These are phyloP conservation scores for Sitobion miscanthi DNA, from an alignment of 1,140 invertebrate genomes.

Conservation along the genomic window DNA sequence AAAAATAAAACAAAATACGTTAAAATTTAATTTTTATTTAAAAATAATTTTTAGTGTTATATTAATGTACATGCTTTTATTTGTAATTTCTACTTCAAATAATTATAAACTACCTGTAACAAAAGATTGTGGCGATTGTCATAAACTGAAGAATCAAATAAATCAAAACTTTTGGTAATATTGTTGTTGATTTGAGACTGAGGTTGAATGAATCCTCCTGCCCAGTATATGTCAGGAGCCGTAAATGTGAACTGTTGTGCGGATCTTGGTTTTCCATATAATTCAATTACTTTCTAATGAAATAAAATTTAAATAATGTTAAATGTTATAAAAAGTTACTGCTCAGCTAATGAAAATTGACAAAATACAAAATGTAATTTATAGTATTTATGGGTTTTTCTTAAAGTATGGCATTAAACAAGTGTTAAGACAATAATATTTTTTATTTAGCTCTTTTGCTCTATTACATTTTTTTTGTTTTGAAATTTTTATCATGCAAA, in stretches of 20 bases:
- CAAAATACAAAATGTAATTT: not conserved
- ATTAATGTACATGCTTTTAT: no score
- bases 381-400: not conserved
- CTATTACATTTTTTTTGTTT: not conserved
- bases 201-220: not conserved
- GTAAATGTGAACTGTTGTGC: not conserved
- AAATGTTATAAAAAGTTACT: not conserved
- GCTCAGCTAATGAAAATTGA: not conserved
- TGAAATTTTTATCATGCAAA: not conserved
- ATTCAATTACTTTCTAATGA: constrained; percentile 46
- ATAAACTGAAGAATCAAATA: constrained; percentile 77
- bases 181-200: not conserved
- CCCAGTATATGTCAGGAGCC: not conserved
- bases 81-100: no score
- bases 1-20: not conserved
- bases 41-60: constrained; percentile 36
- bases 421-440: not conserved
- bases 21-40: not conserved
- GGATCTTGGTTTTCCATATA: constrained; percentile 24
- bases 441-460: not conserved
- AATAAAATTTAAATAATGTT: not conserved
- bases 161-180: constrained; percentile 67
- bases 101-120: constrained; percentile 68
- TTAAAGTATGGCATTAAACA: not conserved
- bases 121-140: constrained; percentile 72